Evolutionary conservation across 1,140 invertebrate genomes (phyloP), one percentile per base, ranked within the genome.

Genomic region (Cotesia typhae): DNA sequence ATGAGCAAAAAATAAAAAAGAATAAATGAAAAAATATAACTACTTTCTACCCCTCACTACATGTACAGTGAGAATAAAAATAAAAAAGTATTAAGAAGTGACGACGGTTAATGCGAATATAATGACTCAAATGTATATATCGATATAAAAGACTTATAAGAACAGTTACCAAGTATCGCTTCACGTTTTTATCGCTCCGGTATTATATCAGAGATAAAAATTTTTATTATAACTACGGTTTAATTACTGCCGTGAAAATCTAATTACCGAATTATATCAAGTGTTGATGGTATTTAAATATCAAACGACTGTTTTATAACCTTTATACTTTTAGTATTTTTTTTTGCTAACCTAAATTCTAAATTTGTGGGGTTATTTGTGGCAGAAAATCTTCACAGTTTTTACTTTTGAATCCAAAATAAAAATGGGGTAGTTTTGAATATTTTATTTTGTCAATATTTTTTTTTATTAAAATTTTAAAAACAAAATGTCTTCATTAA

Each of bases 401-500:
- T 47, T 47, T 10, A 9, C 10, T 47, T 47, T 47, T 10, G 41
- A 0, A 47, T 3, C 6, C 6, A 47, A 47, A 47, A 9, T 47
- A 47, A 6, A 47, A 47, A 47, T 47, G 6, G 10, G 10, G 6
- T 47, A 7, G 41, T 47, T 47, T 47, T 47, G 4, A 5, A 47
- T 47, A 9, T 47, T 47, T 9, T 47, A 47, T 47, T 47, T 47
- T 47, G 10, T 6, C 1, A 6, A 9, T 47, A 9, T 9, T 47
- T 47, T 47, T 6, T 47, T 47, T 6, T 7, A 10, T 47, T 47
- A 10, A 10, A 6, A 47, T 9, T 47, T 47, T 47, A 0, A 47
- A 47, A 47, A 10, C 72, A 69, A 20, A 28, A 81, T 81, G 80
- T 76, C 80, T 37, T 67, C 73, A 5, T 55, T 83, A 20, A 79